A percentile compares a stretch with the other conserved stretches of the same genome.
These are phyloP conservation scores for Seira ritae DNA, from an alignment of 2,888 invertebrate species.

Conservation along the genomic window DNA sequence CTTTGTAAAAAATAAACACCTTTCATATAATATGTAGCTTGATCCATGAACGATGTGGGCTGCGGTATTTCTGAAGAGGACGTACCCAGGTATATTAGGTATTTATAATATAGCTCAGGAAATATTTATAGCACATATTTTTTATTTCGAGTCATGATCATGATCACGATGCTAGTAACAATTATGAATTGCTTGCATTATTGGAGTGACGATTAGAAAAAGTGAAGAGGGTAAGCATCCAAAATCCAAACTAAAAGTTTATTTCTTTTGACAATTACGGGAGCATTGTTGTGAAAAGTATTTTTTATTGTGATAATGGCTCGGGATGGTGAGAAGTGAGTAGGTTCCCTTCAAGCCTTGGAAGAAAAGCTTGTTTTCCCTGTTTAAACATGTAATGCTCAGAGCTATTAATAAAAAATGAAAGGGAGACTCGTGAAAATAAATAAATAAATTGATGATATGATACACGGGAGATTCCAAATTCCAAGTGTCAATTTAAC, in stretches of 20 bases:
- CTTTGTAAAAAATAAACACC: slow-evolving; percentile 59
- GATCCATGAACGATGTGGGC: no score
- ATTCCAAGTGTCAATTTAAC: slow-evolving; percentile 30
- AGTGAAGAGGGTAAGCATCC: no score
- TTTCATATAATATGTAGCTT: no score
- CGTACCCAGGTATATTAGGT: no score
- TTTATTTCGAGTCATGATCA: no score
- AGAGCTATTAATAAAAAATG: neutral
- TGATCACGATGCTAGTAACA: no score
- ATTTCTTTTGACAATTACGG: slow-evolving; percentile 62
- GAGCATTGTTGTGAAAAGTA: slow-evolving; percentile 46
- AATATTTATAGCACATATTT: no score
- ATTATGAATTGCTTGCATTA: no score
- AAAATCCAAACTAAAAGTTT: no score
- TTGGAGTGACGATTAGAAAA: no score
- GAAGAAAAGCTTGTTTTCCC: neutral
- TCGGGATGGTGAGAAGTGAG: slow-evolving; percentile 41
- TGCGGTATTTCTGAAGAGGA: no score
- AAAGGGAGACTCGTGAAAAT: slow-evolving; percentile 1
- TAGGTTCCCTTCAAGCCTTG: neutral
- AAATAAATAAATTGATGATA: slow-evolving; percentile 6
- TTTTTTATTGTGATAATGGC: slow-evolving; percentile 48
- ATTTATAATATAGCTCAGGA: no score
- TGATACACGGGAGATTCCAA: slow-evolving; percentile 10
- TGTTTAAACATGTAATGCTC: neutral